A percentile compares a stretch with the other conserved stretches of the same genome.
These are phyloP conservation scores for Eristalinus sepulchralis DNA, from an alignment of 2,888 invertebrate genomes.

Conservation along the genomic window DNA sequence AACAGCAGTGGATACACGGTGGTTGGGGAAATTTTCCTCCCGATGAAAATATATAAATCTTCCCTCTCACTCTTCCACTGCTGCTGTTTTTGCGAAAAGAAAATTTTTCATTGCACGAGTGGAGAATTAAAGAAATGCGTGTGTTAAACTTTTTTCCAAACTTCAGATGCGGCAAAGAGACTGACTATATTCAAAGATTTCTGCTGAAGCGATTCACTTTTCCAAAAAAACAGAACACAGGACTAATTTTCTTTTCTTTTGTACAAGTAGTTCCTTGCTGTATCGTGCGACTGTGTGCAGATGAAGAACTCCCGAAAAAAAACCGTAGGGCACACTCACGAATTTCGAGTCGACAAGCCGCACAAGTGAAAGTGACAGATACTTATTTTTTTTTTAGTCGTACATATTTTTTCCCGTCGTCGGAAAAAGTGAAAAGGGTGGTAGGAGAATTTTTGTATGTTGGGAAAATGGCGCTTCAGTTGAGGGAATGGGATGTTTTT, in stretches of 20 bases:
- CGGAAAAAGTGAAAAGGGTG: constrained; percentile 44
- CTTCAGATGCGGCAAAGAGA: not conserved
- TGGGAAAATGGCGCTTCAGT: constrained; percentile 26
- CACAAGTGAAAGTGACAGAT: constrained; percentile 72
- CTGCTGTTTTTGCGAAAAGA: constrained; percentile 52
- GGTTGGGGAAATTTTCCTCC: constrained; percentile 68
- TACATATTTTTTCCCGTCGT: constrained; percentile 40
- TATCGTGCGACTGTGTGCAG: not conserved
- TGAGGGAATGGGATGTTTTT: constrained; percentile 19
- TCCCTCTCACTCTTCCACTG: constrained; percentile 50
- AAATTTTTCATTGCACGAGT: constrained; percentile 43
- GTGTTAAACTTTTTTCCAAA: constrained; percentile 12
- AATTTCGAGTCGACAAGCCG: constrained; percentile 61
- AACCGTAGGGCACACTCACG: constrained; percentile 16
- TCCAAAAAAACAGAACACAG: not conserved
- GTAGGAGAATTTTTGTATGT: not conserved
- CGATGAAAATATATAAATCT: constrained; percentile 25
- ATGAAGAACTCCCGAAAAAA: constrained; percentile 9
- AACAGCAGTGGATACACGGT: constrained; percentile 22
- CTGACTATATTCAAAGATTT: not conserved
- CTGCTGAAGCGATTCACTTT: not conserved
- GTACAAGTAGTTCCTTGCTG: not conserved
- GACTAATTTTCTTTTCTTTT: not conserved
- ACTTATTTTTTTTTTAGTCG: constrained; percentile 37
- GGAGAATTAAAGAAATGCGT: not conserved